Evolutionary conservation across 2,113 vertebrate genomes (phyloP).

Genomic region (Polypterus senegalus): DNA sequence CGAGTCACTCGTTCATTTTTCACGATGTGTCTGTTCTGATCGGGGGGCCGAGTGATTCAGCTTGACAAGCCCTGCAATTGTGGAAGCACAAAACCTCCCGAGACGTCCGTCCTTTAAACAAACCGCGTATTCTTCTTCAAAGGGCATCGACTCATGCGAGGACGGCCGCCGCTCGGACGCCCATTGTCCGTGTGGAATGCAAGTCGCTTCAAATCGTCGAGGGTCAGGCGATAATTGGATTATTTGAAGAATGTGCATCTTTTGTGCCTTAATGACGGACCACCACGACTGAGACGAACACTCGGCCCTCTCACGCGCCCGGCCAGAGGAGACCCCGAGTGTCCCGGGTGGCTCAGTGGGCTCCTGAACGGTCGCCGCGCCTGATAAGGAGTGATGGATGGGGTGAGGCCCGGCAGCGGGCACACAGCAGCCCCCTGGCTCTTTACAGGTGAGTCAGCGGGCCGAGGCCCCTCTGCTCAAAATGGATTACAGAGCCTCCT

Average conservation of each 20-base stretch:
- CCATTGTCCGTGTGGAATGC: slow-evolving; percentile 57
- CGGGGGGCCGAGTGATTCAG: slow-evolving; percentile 54
- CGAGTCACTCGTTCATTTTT: slow-evolving; percentile 47
- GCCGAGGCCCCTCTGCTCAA: too few relatives aligned
- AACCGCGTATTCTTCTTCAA: slow-evolving; percentile 67
- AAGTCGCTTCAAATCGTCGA: slow-evolving; percentile 66
- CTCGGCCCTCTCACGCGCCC: too few relatives aligned
- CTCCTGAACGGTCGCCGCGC: slow-evolving; percentile 28
- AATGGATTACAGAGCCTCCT: too few relatives aligned
- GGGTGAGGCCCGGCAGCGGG: slow-evolving; percentile 21
- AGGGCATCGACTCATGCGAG: slow-evolving; percentile 54
- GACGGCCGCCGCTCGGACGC: slow-evolving; percentile 46
- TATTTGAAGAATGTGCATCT: slow-evolving; percentile 61
- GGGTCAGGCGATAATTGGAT: slow-evolving; percentile 83
- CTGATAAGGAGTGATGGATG: slow-evolving; percentile 20
- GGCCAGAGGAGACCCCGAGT: slow-evolving; percentile 9
- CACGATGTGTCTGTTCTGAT: slow-evolving; percentile 64
- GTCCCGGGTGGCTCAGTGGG: slow-evolving; percentile 4
- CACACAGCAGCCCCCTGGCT: neutral
- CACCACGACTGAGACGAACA: slow-evolving; percentile 50
- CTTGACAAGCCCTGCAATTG: slow-evolving; percentile 56
- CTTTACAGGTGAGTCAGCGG: too few relatives aligned
- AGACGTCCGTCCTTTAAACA: slow-evolving; percentile 51
- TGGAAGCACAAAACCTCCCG: slow-evolving; percentile 52
- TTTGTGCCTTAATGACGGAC: slow-evolving; percentile 50